A percentile compares a stretch with the other conserved stretches of the same genome.
phyloP scores from a whole-genome alignment of 2,888 invertebrate genomes.

The Scaptomyza flava region DNA sequence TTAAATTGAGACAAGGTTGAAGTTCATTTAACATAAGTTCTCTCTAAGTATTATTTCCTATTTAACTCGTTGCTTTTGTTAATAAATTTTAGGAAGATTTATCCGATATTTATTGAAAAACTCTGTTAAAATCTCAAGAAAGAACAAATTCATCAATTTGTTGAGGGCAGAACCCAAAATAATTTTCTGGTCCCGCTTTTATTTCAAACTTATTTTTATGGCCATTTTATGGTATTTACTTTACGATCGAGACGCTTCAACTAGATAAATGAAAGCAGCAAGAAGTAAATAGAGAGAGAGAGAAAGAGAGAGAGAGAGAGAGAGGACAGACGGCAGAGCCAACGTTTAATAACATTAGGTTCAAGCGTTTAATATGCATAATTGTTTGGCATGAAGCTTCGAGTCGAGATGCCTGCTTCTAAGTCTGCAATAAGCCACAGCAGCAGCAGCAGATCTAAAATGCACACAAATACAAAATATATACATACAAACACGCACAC shows the following conservation, averaged over 20 bases:
- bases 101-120: too few species aligned
- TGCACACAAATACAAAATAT: conserved; percentile 12
- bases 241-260: conserved; percentile 50
- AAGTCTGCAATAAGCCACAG: conserved; percentile 58
- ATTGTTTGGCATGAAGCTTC: conserved; percentile 57
- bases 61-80: too few species aligned
- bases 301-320: not conserved
- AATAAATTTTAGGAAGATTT: too few species aligned
- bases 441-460: conserved; percentile 22
- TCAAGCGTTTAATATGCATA: conserved; percentile 65
- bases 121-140: not conserved
- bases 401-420: conserved; percentile 16
- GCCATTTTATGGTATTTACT: conserved; percentile 52
- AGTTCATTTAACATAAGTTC: too few species aligned
- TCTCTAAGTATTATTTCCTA: too few species aligned
- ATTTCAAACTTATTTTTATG: conserved; percentile 43
- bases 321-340: not conserved
- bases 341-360: conserved; percentile 28
- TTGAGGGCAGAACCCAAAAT: conserved; percentile 35
- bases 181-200: conserved; percentile 33
- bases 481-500: conserved; percentile 4
- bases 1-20: too few species aligned
- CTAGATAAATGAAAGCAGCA: conserved; percentile 34
- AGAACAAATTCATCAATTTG: not conserved
- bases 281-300: not conserved